Evolutionary conservation across 2,888 invertebrate genomes (phyloP).

Genomic region (Crossocerus cetratus): DNA sequence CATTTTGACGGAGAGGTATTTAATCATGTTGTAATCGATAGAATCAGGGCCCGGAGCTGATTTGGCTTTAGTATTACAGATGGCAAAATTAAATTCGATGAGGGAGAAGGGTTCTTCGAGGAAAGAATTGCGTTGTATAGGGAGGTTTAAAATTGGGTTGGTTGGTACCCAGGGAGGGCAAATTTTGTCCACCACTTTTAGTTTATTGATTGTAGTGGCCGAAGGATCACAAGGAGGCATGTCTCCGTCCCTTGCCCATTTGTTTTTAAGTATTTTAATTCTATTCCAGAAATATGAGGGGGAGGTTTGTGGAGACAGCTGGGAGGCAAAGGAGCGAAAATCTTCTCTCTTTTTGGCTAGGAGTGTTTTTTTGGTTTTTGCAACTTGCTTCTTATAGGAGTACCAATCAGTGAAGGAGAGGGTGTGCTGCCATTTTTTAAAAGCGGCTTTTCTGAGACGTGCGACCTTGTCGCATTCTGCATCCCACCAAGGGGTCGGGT

Average conservation of each 20-base stretch:
- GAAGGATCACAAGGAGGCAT: too few relatives aligned
- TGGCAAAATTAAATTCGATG: neutral
- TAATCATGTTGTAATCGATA: slow-evolving; percentile 5
- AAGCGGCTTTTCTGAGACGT: too few relatives aligned
- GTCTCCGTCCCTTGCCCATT: neutral
- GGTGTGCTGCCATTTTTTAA: too few relatives aligned
- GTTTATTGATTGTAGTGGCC: neutral
- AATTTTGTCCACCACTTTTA: neutral
- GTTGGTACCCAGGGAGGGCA: slow-evolving; percentile 3
- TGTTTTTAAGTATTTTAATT: slow-evolving; percentile 1
- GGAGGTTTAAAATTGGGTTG: neutral
- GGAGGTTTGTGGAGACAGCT: neutral
- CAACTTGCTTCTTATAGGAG: too few relatives aligned
- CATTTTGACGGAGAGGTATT: neutral
- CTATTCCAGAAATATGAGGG: neutral
- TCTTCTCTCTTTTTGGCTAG: too few relatives aligned
- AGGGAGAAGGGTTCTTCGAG: neutral
- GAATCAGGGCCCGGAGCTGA: neutral
- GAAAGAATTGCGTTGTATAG: neutral
- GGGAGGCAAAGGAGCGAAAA: too few relatives aligned
- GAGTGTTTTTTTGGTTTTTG: too few relatives aligned
- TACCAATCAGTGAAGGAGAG: too few relatives aligned
- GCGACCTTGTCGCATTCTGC: too few relatives aligned
- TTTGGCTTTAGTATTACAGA: neutral
- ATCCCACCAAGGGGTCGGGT: too few relatives aligned